Evolutionary conservation across 2,888 invertebrate species (phyloP), one percentile per base, ranked within the genome.

Genomic region (Coleophora deauratella): DNA sequence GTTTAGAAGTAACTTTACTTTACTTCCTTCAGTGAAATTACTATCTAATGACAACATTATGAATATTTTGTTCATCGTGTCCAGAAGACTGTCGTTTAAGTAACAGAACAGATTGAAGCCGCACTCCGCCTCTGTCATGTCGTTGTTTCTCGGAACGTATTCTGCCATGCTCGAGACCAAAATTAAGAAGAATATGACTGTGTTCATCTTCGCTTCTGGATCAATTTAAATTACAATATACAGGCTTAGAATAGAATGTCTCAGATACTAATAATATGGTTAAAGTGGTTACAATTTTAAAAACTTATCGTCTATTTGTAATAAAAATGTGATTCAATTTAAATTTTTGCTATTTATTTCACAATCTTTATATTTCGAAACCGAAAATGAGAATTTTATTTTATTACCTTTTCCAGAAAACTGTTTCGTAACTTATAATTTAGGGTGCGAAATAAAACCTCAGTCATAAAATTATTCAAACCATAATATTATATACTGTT

Each of bases 11-110:
- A 45, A 40, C 39, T 54, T 47, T 28, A 50, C 44, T 48, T 59
- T 55, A 1, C 45, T 21, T 32, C 44, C 44, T 28, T 44, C 39
- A 11, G 41, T 41, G 39, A 65, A 56, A 8, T 45, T 46, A 11
- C 51, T 35, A 9, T 50, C 27, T 9, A 68, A 41, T 40, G 58
- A 55, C 7, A 71, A 46, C n/a, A 32, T 38, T 1, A 49, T 42
- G 13, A 72, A 66, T 13, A 71, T 14, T 34, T 52, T 55, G 38
- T 70, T 65, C 15, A 59, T 49, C 4, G 54, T 41, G 28, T 27
- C 42, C 36, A 65, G 59, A 9, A 66, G 43, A 12, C 50, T 45
- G 3, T 46, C 46, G 27, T 56, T 53, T 9, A 55, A 44, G 41
- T 49, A 49, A 8, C 50, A 39, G 34, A 60, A 57, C n/a, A 54